phyloP scores from a whole-genome alignment of 2,113 vertebrate species.

The Ivindomyrus marchei region DNA sequence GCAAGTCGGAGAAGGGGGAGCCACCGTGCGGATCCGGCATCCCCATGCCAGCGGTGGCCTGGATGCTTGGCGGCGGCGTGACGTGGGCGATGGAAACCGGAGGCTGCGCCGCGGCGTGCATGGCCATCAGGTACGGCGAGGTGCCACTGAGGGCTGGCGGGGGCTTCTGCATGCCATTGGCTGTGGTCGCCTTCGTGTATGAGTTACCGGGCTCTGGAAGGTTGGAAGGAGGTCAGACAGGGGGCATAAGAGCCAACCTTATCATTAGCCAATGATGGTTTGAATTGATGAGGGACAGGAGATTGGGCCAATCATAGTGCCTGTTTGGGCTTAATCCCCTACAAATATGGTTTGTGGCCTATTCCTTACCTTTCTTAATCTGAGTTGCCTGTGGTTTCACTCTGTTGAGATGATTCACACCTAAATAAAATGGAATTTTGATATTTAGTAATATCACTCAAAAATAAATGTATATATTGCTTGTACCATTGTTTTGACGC shows the following conservation, averaged over 20 bases:
- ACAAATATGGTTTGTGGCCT: not conserved
- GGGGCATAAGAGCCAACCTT: not conserved
- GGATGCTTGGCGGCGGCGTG: conserved; percentile 48
- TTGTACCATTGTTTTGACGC: not conserved
- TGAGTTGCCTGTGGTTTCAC: conserved; percentile 38
- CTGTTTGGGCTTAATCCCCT: not conserved
- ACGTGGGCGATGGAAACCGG: conserved; percentile 29
- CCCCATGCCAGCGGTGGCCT: conserved; percentile 21
- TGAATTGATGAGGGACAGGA: not conserved
- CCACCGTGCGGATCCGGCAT: conserved; percentile 34
- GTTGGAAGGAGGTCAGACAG: not conserved
- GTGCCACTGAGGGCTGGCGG: conserved; percentile 34
- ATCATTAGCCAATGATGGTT: not conserved
- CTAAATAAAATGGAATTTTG: not conserved
- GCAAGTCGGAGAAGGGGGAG: conserved; percentile 38
- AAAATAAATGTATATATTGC: not conserved
- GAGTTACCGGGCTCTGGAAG: conserved; percentile 24
- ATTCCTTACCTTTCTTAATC: conserved; percentile 48
- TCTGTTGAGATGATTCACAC: conserved; percentile 34
- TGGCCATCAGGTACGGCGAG: conserved; percentile 35
- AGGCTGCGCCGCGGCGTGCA: conserved; percentile 23
- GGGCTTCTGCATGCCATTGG: conserved; percentile 30
- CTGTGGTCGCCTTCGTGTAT: conserved; percentile 33
- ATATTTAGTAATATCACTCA: not conserved
- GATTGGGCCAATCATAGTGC: not conserved